Evolutionary conservation across 2,888 invertebrate species (phyloP), one percentile per base, ranked within the genome.

Genomic region (Ornithoptera alexandrae): DNA sequence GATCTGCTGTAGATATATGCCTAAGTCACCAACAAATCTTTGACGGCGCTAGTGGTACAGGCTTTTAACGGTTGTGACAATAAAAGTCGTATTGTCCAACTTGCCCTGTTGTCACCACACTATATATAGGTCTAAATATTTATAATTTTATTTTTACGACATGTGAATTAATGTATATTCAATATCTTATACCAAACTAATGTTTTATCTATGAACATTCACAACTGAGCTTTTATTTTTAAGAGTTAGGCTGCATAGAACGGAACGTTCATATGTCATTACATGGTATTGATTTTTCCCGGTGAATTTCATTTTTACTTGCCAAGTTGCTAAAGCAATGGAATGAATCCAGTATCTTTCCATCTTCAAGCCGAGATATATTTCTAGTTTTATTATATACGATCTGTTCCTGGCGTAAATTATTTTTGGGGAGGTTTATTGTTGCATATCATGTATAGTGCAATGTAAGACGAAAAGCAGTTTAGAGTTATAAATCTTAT

Each of bases 201-300:
- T 39, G 7, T 39, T 39, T 39, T 39, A 39, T 39, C 39, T 39
- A 10, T 39, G 39, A 10, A 10, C 39, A 39, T 39, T 39, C 39
- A 39, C 8, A 0, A 8, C 10, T 10, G 10, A 39, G 10, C 39
- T 6, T 10, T 39, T 39, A 39, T 10, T 10, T 10, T 39, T 10
- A 39, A 39, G 10, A 39, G 39, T 12, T 42, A 2, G 22, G 12
- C 30, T 62, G 50, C 62, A 20, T 69, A 20, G 18, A 69, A 65
- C 10, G 69, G 30, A 69, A 65, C 69, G 65, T 61, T 30, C 17
- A 10, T 24, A 65, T 22, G n/a, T 62, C 50, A 42, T 57, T 39
- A 24, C n/a, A 36, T 60, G 53, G 64, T 69, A 69, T 69, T 69
- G 68, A 69, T 69, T 69, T 69, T 69, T 65, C 69, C 62, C 69